Evolutionary conservation across 2,113 vertebrate species (phyloP).

Genomic region (Romanogobio albipinnatus): DNA sequence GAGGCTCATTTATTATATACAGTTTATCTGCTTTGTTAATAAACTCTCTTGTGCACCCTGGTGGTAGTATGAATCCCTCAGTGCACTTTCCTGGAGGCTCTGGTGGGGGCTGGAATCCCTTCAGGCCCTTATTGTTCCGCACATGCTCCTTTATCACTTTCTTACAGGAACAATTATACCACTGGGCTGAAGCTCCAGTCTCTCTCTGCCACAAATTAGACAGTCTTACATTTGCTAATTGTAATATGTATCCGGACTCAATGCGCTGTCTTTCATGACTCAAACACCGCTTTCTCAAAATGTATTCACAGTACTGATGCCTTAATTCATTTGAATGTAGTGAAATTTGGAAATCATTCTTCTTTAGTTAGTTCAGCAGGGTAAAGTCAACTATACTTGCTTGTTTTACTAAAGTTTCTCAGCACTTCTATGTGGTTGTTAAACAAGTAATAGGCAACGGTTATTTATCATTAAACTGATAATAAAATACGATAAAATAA

Average conservation of each 20-base stretch:
- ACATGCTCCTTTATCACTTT: constrained; percentile 83
- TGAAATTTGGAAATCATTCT: not conserved
- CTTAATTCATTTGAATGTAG: not conserved
- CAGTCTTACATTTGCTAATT: not conserved
- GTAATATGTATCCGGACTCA: constrained; percentile 43
- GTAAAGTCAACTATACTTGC: not conserved
- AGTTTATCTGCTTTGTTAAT: not conserved
- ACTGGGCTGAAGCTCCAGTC: constrained; percentile 83
- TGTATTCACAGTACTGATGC: not conserved
- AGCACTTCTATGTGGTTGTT: too few relatives aligned
- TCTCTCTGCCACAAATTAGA: constrained; percentile 29
- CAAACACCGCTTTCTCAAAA: not conserved
- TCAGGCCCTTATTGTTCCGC: constrained; percentile 77
- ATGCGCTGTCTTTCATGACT: constrained; percentile 14
- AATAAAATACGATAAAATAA: not conserved
- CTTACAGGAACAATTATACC: constrained; percentile 82
- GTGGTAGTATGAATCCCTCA: not conserved
- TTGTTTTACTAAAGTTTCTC: not conserved
- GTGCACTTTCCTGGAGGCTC: constrained; percentile 62
- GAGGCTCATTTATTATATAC: not conserved
- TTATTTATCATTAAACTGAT: not conserved
- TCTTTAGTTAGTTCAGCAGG: not conserved
- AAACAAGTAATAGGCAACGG: not conserved
- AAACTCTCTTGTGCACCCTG: constrained; percentile 1
- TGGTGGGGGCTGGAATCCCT: constrained; percentile 80